Conservation (phyloP, 2,797 vertebrate species). For the Acanthis flammea region DNA sequence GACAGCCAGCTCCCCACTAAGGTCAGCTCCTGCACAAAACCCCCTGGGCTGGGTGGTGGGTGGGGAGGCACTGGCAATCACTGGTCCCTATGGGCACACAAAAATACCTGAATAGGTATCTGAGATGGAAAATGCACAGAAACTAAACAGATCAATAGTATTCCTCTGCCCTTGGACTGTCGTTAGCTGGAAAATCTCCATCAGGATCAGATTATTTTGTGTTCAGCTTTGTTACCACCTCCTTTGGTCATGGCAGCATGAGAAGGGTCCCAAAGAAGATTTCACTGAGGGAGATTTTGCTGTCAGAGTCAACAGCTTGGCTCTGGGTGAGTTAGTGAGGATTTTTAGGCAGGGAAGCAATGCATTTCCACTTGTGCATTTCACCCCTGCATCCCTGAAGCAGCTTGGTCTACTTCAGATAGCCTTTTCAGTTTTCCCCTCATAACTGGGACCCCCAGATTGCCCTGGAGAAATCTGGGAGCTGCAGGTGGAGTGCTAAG, state of each 20-base stretch:
- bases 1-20: conserved; percentile 63
- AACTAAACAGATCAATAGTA: not conserved
- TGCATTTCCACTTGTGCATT: not conserved
- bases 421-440: not conserved
- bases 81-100: not conserved
- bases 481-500: not conserved
- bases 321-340: not conserved
- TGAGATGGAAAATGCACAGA: not conserved
- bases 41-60: not conserved
- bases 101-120: not conserved
- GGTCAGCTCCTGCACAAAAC: conserved; percentile 54
- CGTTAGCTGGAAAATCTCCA: not conserved
- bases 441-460: not conserved
- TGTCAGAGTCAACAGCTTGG: not conserved
- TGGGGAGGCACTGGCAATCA: not conserved
- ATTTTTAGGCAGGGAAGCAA: not conserved
- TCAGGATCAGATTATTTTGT: not conserved
- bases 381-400: not conserved
- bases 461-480: not conserved
- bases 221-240: not conserved
- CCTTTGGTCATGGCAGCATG: not conserved
- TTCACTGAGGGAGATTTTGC: not conserved
- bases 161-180: not conserved
- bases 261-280: not conserved
- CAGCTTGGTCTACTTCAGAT: not conserved